Percentiles rank a stretch among this genome's conserved stretches.
Evolutionary conservation across 2,888 invertebrate genomes (phyloP).

Genomic region (Lycocerus yunnanus): DNA sequence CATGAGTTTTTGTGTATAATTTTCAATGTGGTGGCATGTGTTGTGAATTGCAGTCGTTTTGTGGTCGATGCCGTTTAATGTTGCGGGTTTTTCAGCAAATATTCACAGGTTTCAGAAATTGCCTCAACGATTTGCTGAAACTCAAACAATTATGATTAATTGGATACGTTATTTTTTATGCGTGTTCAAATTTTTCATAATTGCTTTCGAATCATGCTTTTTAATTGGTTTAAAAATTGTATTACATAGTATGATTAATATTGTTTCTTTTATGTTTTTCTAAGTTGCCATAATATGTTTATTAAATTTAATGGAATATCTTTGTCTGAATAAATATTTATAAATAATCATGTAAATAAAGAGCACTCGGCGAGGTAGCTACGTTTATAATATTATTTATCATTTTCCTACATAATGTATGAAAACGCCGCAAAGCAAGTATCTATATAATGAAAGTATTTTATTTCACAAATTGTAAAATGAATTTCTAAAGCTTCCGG

Average conservation of each 20-base stretch:
- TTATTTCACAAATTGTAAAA: too few species aligned
- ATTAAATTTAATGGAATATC: neutral
- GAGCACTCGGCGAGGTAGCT: neutral
- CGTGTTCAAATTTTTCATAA: neutral
- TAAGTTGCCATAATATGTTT: neutral
- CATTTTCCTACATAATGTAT: neutral
- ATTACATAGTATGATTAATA: too few species aligned
- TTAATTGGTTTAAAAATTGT: neutral
- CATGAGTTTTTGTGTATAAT: slow-evolving; percentile 29
- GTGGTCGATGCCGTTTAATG: slow-evolving; percentile 21
- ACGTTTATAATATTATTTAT: neutral
- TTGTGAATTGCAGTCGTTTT: slow-evolving; percentile 30
- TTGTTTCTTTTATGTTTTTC: too few species aligned
- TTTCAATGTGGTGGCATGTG: slow-evolving; percentile 25
- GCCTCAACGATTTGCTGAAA: slow-evolving; percentile 12
- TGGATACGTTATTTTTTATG: neutral
- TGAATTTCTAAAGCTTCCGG: too few species aligned
- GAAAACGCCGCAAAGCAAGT: neutral
- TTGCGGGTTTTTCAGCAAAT: slow-evolving; percentile 19
- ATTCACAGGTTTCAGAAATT: slow-evolving; percentile 16
- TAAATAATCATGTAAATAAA: neutral
- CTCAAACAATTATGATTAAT: neutral
- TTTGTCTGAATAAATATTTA: neutral
- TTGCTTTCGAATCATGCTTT: neutral
- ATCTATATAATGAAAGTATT: too few species aligned